A percentile compares a stretch with the other conserved stretches of the same genome.
Evolutionary conservation across 2,113 vertebrate species (phyloP).

Genomic region (Xiphophorus hellerii): DNA sequence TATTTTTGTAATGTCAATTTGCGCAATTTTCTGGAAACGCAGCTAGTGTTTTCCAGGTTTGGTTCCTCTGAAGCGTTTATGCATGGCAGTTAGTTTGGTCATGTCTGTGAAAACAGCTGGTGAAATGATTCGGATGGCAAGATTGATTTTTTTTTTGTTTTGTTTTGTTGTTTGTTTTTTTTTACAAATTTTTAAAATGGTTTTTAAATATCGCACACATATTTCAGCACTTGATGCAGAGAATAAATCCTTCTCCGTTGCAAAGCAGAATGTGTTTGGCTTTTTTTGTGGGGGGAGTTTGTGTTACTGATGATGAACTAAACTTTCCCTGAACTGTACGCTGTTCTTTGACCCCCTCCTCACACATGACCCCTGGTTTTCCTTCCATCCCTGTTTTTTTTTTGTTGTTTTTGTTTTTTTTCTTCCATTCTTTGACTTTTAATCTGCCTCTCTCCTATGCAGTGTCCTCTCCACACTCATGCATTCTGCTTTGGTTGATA

Average conservation of each 20-base stretch:
- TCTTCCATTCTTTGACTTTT: constrained; percentile 26
- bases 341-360: constrained; percentile 4
- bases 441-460: constrained; percentile 19
- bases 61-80: constrained; percentile 47
- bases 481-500: constrained; percentile 69
- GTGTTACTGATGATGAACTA: constrained; percentile 1
- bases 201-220: constrained; percentile 57
- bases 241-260: constrained; percentile 73
- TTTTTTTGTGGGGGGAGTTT: background rate
- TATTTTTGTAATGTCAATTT: too few relatives aligned
- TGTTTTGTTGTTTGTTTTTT: constrained; percentile 14
- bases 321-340: background rate
- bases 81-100: constrained; percentile 36
- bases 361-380: constrained; percentile 4
- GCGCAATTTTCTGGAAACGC: too few relatives aligned
- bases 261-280: constrained; percentile 44
- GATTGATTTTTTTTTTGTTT: background rate
- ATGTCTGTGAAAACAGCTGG: constrained; percentile 36
- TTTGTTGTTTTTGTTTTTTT: too few relatives aligned
- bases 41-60: constrained; percentile 37
- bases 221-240: constrained; percentile 58
- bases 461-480: constrained; percentile 53
- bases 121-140: constrained; percentile 19
- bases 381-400: constrained; percentile 13
- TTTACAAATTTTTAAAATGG: constrained; percentile 49